Conservation (phyloP, 2,888 invertebrate species). For the Villa cingulata region DNA sequence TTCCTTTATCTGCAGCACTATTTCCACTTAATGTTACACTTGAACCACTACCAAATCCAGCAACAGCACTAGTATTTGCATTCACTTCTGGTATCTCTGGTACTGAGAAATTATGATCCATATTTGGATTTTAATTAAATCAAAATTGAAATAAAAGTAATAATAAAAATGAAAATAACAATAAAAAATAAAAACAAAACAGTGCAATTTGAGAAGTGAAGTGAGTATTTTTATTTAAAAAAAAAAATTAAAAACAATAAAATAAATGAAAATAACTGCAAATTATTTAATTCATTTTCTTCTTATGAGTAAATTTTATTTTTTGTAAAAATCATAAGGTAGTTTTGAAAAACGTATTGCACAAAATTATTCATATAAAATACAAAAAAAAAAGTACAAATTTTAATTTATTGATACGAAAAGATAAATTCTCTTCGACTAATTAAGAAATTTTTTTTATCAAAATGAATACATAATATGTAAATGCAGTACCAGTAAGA, state of each 20-base stretch:
- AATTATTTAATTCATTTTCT: background rate
- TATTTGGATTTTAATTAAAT: conserved; percentile 7
- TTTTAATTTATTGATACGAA: too few species aligned
- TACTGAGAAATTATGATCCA: conserved; percentile 29
- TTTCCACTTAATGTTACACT: conserved; percentile 5
- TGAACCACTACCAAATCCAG: conserved; percentile 5
- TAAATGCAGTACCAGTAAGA: too few species aligned
- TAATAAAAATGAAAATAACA: background rate
- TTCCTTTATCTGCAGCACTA: conserved; percentile 22
- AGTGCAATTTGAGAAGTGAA: background rate
- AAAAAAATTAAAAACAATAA: too few species aligned
- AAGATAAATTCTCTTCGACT: too few species aligned
- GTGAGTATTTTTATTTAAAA: background rate
- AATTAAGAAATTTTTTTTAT: too few species aligned
- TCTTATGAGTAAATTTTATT: background rate
- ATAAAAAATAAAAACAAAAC: background rate
- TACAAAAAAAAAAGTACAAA: too few species aligned
- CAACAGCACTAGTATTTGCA: conserved; percentile 5
- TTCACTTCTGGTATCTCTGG: background rate
- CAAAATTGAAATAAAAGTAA: background rate
- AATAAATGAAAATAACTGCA: background rate
- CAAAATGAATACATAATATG: too few species aligned
- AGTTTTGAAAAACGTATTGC: too few species aligned
- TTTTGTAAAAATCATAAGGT: too few species aligned
- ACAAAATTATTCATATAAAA: too few species aligned